Base-by-base conservation (phyloP, 2,797 vertebrate genomes). In the Lutjanus argentimaculatus region DNA sequence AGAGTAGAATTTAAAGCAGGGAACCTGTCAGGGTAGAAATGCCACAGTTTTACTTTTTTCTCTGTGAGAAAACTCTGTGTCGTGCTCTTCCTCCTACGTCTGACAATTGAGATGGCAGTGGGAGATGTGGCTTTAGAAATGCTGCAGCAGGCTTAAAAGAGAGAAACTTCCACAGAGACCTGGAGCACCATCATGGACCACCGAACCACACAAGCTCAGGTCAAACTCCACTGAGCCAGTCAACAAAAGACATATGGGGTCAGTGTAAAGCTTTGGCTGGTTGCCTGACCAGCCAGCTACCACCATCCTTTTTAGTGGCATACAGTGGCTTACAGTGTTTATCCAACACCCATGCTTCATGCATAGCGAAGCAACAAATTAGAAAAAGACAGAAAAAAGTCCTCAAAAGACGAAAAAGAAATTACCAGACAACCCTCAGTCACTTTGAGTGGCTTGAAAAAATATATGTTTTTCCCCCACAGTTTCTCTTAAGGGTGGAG, bases 71-170 rank as follows among this genome's bases (percentile, higher is more conserved):
- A 59, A 22, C 51, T 64, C 55, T 17, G 36, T 67, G 80, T 56
- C 65, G 71, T 57, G 63, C 52, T 75, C 25, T 56, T 69, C 65
- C 76, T 81, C 68, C 86, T 76, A 46, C 17, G 11, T 42, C 45
- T 79, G 67, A 76, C 63, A 72, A 48, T 70, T 68, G 64, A 80
- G 63, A 82, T 67, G 67, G 57, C 80, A 79, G 72, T 58, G 56
- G 53, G 76, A 67, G 69, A 82, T 71, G 68, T 56, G 65, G 66
- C 72, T 73, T 55, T 22, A 42, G 49, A 65, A 69, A 68, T 14
- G 9, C 68, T 65, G 74, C 77, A 53, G 19, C 48, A 45, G 49
- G 22, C 70, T 78, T 56, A 63, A 36, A 64, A 58, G 8, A 36
- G 49, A 71, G 30, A 63, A 36, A 48, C 64, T 74, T 75, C 15